Evolutionary conservation across 2,113 vertebrate species (phyloP).

Genomic region (Capreolus pygargus): DNA sequence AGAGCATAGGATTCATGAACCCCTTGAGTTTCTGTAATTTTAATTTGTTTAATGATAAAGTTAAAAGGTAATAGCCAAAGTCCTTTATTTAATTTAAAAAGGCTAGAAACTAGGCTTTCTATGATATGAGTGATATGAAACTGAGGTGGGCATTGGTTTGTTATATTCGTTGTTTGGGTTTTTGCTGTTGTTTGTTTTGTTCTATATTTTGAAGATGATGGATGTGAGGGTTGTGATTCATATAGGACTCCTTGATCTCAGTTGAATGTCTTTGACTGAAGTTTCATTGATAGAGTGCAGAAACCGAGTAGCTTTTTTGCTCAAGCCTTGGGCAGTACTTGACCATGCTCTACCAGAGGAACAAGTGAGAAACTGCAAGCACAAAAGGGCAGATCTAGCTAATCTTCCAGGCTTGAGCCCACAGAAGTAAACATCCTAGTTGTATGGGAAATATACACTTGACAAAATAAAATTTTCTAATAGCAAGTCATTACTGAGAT

Average conservation of each 20-base stretch:
- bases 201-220: not conserved
- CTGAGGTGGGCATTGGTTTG: not conserved
- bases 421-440: not conserved
- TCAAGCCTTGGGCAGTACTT: not conserved
- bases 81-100: not conserved
- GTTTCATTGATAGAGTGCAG: not conserved
- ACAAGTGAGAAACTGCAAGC: not conserved
- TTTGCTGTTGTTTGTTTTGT: not conserved
- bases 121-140: not conserved
- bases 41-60: not conserved
- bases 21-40: not conserved
- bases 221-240: not conserved
- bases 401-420: not conserved
- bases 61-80: not conserved
- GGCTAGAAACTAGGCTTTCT: not conserved
- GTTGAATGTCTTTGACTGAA: not conserved
- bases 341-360: not conserved
- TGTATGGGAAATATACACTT: not conserved
- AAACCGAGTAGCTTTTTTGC: not conserved
- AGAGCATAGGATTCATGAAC: not conserved
- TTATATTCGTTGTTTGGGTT: not conserved
- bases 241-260: not conserved
- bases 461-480: not conserved
- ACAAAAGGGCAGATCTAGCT: not conserved
- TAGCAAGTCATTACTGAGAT: not conserved